These are phyloP conservation scores for Lophius piscatorius DNA, from an alignment of 2,113 vertebrate species.

Conservation along the genomic window DNA sequence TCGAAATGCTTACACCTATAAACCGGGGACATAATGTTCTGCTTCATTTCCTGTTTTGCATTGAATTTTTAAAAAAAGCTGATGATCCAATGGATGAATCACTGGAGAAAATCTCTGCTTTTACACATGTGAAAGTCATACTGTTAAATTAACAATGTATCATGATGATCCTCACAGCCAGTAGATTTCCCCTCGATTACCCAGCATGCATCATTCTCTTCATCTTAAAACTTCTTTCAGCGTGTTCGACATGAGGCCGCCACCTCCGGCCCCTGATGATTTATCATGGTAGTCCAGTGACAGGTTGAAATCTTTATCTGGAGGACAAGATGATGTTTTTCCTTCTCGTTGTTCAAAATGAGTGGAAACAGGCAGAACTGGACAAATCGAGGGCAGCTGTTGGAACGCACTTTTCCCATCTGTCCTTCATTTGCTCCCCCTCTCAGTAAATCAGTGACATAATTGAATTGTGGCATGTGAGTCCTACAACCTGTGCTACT, in stretches of 20 bases:
- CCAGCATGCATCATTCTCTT: neutral
- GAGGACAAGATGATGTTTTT: conserved; percentile 33
- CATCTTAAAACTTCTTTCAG: conserved; percentile 4
- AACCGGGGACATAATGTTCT: conserved; percentile 43
- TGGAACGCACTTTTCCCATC: conserved; percentile 33
- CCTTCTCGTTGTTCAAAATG: conserved; percentile 34
- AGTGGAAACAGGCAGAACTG: conserved; percentile 41
- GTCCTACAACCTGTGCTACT: conserved; percentile 32
- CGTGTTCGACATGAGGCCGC: neutral
- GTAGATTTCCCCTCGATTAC: conserved; percentile 17
- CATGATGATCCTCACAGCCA: conserved; percentile 4
- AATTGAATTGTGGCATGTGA: conserved; percentile 53
- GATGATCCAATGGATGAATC: conserved; percentile 10
- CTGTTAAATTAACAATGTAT: neutral
- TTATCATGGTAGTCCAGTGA: conserved; percentile 32
- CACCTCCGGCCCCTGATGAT: conserved; percentile 22
- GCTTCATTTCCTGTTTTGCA: conserved; percentile 48
- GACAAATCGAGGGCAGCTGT: conserved; percentile 64
- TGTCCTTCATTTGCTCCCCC: neutral
- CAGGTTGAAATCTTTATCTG: conserved; percentile 51
- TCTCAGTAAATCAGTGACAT: conserved; percentile 31
- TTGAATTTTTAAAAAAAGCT: conserved; percentile 35
- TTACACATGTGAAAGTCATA: conserved; percentile 6
- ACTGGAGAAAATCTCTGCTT: conserved; percentile 23
- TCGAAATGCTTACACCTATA: conserved; percentile 50